Base-by-base conservation (phyloP, 2,888 invertebrate genomes). In the Drosophila pegasa region DNA sequence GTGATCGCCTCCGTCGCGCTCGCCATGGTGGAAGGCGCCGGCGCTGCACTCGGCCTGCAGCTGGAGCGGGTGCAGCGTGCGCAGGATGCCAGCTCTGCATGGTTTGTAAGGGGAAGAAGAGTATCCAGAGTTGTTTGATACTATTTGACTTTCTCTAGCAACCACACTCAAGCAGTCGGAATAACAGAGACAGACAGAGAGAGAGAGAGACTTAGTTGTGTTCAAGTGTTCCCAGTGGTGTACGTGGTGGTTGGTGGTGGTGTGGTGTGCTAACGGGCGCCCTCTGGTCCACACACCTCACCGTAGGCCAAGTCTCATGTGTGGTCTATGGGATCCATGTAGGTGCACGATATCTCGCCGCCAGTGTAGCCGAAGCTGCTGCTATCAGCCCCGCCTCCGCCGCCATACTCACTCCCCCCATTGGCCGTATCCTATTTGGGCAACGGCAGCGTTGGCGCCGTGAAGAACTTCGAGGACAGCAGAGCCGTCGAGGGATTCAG, bases 11-110 rank as follows among this genome's bases (percentile, higher is more conserved):
- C 59, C 75, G 41, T 75, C 77, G n/a, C 73, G 72, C 3, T 78
- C 87, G 52, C 71, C 88, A 58, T 78, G 88, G 68, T 90, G 91
- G 79, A 91, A 91, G 70, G 87, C 88, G 45, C 87, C 81, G 54
- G 81, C 71, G 72, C 82, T 83, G 74, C 92, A 92, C 76, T 91
- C 90, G 80, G 91, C 90, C 88, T 92, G 92, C 87, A 92, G 93
- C 90, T 95, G 93, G 83, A 95, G 94, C 75, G 95, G 94, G 90
- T 95, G 93, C 91, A 95, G 93, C 89, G 95, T 94, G 86, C 95
- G 93, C 89, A 94, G 93, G 75, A 93, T 93, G 85, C 91, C 91
- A 74, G 91, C 82, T 85, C 91, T 90, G 88, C 72, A 68, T 71
- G 75, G 45, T 67, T 61, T 45, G 64, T 31, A 33, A 50, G 45